Evolutionary conservation across 2,888 invertebrate genomes (phyloP).

Genomic region (Tineola bisselliella): DNA sequence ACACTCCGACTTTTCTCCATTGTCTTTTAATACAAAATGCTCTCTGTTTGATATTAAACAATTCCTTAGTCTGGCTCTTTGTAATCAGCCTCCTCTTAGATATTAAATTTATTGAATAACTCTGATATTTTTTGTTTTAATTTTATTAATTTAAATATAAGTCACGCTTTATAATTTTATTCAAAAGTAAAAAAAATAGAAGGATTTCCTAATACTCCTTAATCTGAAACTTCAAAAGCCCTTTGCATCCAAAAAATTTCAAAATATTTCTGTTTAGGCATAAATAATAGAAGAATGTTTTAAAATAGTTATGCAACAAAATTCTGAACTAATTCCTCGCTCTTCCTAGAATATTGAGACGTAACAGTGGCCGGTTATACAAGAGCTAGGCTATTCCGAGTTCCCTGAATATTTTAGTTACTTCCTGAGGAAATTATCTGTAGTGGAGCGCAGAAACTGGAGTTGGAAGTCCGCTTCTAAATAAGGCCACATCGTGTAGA

Average conservation of each 20-base stretch:
- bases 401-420: slow-evolving; percentile 8
- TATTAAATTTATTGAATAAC: neutral
- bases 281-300: too few species aligned
- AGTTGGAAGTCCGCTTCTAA: slow-evolving; percentile 5
- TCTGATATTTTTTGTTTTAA: neutral
- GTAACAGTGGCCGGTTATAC: slow-evolving; percentile 2
- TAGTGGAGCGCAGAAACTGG: neutral
- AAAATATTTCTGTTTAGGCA: too few species aligned
- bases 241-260: too few species aligned
- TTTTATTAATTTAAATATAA: too few species aligned
- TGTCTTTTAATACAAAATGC: neutral
- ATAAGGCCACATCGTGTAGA: slow-evolving; percentile 5
- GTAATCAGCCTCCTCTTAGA: neutral
- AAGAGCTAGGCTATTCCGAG: neutral
- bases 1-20: neutral
- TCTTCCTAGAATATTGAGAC: neutral
- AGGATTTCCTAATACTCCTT: too few species aligned
- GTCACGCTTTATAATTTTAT: too few species aligned
- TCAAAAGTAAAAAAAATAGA: too few species aligned
- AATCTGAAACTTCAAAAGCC: too few species aligned
- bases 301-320: too few species aligned
- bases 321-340: too few species aligned
- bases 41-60: neutral
- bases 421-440: slow-evolving; percentile 10
- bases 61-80: neutral